These are phyloP conservation scores for Hippopotamus amphibius DNA, from an alignment of 2,113 vertebrate genomes.

Conservation along the genomic window DNA sequence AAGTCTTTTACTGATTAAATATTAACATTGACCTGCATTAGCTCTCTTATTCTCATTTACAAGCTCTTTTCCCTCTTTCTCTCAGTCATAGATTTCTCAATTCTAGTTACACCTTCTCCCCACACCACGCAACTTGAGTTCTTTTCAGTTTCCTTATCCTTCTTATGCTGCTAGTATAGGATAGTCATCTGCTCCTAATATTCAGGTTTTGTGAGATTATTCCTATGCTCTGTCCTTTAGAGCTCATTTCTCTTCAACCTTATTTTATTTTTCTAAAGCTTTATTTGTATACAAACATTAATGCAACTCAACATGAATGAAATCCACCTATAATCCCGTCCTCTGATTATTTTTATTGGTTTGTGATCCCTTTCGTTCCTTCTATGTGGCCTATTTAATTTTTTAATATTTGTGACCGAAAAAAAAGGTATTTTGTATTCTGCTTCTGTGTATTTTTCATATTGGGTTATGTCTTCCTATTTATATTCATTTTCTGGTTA, in stretches of 20 bases:
- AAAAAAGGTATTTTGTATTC: not conserved
- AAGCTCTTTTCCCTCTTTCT: not conserved
- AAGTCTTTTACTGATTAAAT: not conserved
- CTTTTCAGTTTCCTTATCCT: not conserved
- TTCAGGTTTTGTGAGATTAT: not conserved
- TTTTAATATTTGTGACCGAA: constrained; percentile 7
- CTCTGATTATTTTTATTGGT: constrained; percentile 14
- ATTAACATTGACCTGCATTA: not conserved
- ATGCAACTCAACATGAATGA: not conserved
- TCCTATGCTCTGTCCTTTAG: not conserved
- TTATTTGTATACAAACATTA: constrained; percentile 17
- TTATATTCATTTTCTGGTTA: not conserved
- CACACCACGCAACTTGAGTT: not conserved
- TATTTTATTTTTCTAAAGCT: constrained; percentile 4
- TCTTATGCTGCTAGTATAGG: not conserved
- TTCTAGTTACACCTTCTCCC: not conserved
- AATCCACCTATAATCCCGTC: not conserved
- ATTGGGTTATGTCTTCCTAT: not conserved
- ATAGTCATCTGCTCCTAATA: not conserved
- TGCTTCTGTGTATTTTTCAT: not conserved
- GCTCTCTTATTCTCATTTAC: not conserved
- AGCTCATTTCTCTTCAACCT: not conserved
- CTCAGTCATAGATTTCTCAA: not conserved
- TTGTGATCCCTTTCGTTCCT: not conserved
- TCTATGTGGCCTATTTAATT: not conserved